Evolutionary conservation across 2,797 vertebrate species (phyloP).

Genomic region (Schizothorax lantsangensis): DNA sequence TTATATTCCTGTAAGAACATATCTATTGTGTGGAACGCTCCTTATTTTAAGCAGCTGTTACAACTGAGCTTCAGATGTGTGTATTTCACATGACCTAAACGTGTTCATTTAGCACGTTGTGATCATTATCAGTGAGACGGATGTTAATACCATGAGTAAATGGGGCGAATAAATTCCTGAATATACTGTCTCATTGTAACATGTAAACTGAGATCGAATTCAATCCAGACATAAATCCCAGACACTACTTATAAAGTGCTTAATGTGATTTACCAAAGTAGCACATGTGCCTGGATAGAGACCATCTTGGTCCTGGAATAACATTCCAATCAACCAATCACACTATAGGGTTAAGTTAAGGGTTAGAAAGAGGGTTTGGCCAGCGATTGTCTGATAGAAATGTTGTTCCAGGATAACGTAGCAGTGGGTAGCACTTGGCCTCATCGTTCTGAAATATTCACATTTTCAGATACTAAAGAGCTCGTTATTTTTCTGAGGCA

Average conservation of each 20-base stretch:
- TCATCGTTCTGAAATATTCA: not conserved
- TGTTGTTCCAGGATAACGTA: not conserved
- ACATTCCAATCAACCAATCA: slow-evolving; percentile 21
- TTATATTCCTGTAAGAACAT: not conserved
- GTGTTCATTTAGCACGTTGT: not conserved
- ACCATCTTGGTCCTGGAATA: not conserved
- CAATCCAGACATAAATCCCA: not conserved
- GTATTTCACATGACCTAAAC: not conserved
- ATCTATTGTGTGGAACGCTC: not conserved
- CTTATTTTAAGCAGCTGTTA: not conserved
- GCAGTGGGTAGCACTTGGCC: not conserved
- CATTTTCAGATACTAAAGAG: not conserved
- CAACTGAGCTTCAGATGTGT: too few species aligned
- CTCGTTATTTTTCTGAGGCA: not conserved
- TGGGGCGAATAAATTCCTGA: not conserved
- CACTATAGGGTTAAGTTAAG: slow-evolving; percentile 4
- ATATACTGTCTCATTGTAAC: not conserved
- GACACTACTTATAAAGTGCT: slow-evolving; percentile 3
- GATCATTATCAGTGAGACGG: not conserved
- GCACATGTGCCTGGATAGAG: not conserved
- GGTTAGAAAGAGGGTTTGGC: not conserved
- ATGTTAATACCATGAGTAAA: not conserved
- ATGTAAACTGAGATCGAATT: not conserved
- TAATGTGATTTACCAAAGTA: slow-evolving; percentile 1
- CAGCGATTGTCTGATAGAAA: not conserved